Conservation (phyloP, 1,140 invertebrate species). For the Liolophura sinensis region DNA sequence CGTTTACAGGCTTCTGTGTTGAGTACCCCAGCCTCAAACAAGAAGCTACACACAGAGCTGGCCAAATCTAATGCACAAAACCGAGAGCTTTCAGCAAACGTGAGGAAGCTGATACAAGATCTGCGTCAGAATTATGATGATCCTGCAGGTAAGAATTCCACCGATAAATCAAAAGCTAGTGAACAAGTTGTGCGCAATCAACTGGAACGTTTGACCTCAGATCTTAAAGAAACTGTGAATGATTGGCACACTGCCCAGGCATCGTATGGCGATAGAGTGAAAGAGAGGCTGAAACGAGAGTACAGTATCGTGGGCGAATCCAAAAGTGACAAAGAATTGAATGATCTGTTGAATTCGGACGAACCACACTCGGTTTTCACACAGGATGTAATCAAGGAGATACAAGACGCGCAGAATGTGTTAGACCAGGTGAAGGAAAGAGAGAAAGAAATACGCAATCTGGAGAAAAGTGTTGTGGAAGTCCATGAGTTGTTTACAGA, state of each 20-base stretch:
- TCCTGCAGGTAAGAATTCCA: too few species aligned
- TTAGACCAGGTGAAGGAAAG: conserved; percentile 63
- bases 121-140: too few species aligned
- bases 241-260: conserved; percentile 34
- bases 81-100: too few species aligned
- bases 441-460: conserved; percentile 31
- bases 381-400: conserved; percentile 30
- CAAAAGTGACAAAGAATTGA: conserved; percentile 9
- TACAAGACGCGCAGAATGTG: conserved; percentile 31
- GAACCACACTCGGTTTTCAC: conserved; percentile 31
- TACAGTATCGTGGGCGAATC: too few species aligned
- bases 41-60: too few species aligned
- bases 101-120: too few species aligned
- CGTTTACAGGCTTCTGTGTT: too few species aligned
- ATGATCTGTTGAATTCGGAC: conserved; percentile 27
- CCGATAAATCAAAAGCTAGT: too few species aligned
- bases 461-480: conserved; percentile 37
- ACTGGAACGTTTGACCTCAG: conserved; percentile 29
- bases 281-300: conserved; percentile 23
- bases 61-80: too few species aligned
- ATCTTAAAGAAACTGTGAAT: conserved; percentile 29
- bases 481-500: conserved; percentile 42
- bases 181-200: conserved; percentile 9
- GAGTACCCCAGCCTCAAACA: too few species aligned
- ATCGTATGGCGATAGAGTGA: conserved; percentile 40